phyloP scores from a whole-genome alignment of 2,113 vertebrate genomes.

The Leptobrachium leishanense region DNA sequence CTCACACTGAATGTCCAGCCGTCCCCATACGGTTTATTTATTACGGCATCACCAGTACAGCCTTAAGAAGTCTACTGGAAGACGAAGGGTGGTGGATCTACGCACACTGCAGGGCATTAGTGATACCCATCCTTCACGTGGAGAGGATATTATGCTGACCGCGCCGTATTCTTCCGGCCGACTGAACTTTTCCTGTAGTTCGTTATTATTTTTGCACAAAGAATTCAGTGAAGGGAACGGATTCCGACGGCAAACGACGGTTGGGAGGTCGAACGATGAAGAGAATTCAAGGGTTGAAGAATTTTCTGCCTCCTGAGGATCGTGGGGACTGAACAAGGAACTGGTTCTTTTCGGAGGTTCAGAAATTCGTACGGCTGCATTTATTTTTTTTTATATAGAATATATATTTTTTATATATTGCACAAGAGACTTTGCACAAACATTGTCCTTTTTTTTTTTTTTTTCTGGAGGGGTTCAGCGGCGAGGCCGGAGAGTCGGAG shows the following conservation, averaged over 20 bases:
- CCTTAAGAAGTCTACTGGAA: slow-evolving; percentile 33
- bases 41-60: slow-evolving; percentile 27
- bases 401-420: neutral
- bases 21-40: slow-evolving; percentile 6
- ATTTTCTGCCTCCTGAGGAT: neutral
- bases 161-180: neutral
- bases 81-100: neutral
- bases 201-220: neutral
- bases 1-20: slow-evolving; percentile 25
- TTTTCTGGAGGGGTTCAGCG: neutral
- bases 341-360: neutral
- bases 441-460: neutral
- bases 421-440: slow-evolving; percentile 27
- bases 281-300: neutral
- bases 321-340: neutral
- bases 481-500: neutral
- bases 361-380: neutral
- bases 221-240: neutral
- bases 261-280: neutral
- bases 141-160: neutral
- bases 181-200: slow-evolving; percentile 8
- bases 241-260: neutral
- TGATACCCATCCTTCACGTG: neutral
- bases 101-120: slow-evolving; percentile 28
- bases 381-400: neutral